phyloP scores from a whole-genome alignment of 2,888 invertebrate genomes.

The Nowickia ferox region DNA sequence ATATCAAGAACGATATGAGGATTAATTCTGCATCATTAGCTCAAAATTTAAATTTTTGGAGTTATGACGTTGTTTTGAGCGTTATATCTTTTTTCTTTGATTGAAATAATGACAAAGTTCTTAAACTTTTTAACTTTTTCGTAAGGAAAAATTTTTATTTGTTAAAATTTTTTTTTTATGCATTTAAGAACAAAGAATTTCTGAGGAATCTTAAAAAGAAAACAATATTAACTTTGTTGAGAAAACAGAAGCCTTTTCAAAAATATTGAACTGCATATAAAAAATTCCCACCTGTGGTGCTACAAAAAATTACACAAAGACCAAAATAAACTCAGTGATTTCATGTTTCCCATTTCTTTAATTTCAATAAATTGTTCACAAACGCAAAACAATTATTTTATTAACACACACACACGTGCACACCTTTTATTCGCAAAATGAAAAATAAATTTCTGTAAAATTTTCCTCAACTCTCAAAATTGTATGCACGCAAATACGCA shows the following conservation, averaged over 20 bases:
- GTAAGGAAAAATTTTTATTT: not conserved
- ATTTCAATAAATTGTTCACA: not conserved
- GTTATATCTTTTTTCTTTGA: no score
- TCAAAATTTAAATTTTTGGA: no score
- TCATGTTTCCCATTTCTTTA: not conserved
- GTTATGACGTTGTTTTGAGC: no score
- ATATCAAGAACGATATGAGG: no score
- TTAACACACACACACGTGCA: not conserved
- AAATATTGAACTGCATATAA: not conserved
- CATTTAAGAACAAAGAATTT: slow-evolving; percentile 44
- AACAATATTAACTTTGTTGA: not conserved
- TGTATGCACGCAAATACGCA: not conserved
- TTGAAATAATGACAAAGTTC: no score
- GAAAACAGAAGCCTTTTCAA: not conserved
- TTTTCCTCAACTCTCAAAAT: not conserved
- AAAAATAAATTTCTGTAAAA: not conserved
- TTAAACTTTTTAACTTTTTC: not conserved
- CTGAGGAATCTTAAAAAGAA: not conserved
- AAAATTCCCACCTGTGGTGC: not conserved
- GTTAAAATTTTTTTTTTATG: slow-evolving; percentile 15
- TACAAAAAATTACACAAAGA: not conserved
- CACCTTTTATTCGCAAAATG: not conserved
- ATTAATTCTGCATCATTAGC: no score
- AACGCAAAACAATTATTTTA: slow-evolving; percentile 16
- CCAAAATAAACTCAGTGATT: slow-evolving; percentile 28